Evolutionary conservation across 2,797 vertebrate genomes (phyloP), one percentile per base, ranked within the genome.

Genomic region (Sphenopsis melanotis): DNA sequence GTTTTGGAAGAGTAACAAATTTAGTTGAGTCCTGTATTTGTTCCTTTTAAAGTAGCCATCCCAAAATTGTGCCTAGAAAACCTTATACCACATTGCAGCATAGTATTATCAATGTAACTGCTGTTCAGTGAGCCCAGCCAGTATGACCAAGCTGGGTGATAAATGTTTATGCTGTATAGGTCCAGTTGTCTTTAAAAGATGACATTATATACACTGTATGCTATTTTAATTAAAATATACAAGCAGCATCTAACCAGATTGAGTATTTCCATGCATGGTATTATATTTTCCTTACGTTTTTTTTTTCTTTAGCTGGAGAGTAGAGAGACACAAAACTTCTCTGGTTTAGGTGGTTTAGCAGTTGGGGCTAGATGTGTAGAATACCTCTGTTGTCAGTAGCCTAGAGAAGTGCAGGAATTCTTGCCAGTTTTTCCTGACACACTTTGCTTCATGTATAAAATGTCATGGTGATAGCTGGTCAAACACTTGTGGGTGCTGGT

Each of bases 281-380:
- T 70, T 77, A 1, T 83, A 75, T n/a, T 85, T 83, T n/a, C 55
- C 17, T 23, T 55, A 64, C 11, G 3, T 23, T 75, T 32, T 81
- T 42, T 50, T 75, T 80, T n/a, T 60, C 89, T 96, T 88, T 95
- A 92, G 55, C 64, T 95, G 77, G 70, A 87, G 32, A 52, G 12
- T 23, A 49, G 65, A 53, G 15, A 66, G 32, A 47, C 30, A 49
- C 5, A 53, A 30, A 86, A 9, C 18, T 49, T 85, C 68, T 69
- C 63, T 77, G 53, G 11, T n/a, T 56, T 41, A 32, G 65, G 26
- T 81, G 20, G 24, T 76, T 92, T 12, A 30, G 89, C 7, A 2
- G 10, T 15, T 85, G 57, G 44, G 17, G 17, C 75, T 83, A 32
- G 36, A 46, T 2, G 3, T 60, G 20, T 42, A 22, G 56, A 53